Base-by-base conservation (phyloP, 2,113 vertebrate genomes). In the Murina feae region DNA sequence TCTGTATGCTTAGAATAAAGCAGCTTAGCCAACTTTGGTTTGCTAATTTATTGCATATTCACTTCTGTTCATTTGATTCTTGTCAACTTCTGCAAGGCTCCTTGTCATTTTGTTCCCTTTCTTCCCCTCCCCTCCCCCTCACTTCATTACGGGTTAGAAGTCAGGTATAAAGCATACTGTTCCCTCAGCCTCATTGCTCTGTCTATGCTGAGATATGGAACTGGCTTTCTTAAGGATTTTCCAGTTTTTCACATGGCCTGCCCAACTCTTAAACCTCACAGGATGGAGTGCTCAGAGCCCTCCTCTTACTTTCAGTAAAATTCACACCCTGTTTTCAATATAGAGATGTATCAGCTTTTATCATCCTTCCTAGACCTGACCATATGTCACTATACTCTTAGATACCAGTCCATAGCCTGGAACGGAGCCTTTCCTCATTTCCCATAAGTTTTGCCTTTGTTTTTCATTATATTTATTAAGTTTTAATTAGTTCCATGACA, bases 11-110 rank as follows among this genome's bases (percentile, higher is more conserved):
- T 88, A 78, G 9, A 89, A 47, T 74, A 74, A 76, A 81, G 32
- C 17, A 79, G 47, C 12, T 92, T 75, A 84, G 49, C 16, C 75
- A 89, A 69, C 35, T 83, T 65, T 69, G 42, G 35, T 47, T 58
- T 93, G 72, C 42, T 69, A 65, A 86, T 84, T 94, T 86, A 75
- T 51, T 90, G 32, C 28, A 81, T 82, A 81, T 55, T 89, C 66
- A 60, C 58, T 93, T 93, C 35, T 97, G 6, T 72, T 90, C 51
- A 79, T 82, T 89, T 89, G 49, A 93, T 51, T 94, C 55, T 92
- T 23, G 53, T 79, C 74, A 89, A 76, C 60, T 90, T 94, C 51
- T 91, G 5, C 5, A 80, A 74, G 87, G 6, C 25, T 86, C 66
- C 49, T 1, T 90, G 30, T 49, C 69, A 65, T 75, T 63, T 85